phyloP scores from a whole-genome alignment of 2,888 invertebrate species.

The Operophtera brumata region DNA sequence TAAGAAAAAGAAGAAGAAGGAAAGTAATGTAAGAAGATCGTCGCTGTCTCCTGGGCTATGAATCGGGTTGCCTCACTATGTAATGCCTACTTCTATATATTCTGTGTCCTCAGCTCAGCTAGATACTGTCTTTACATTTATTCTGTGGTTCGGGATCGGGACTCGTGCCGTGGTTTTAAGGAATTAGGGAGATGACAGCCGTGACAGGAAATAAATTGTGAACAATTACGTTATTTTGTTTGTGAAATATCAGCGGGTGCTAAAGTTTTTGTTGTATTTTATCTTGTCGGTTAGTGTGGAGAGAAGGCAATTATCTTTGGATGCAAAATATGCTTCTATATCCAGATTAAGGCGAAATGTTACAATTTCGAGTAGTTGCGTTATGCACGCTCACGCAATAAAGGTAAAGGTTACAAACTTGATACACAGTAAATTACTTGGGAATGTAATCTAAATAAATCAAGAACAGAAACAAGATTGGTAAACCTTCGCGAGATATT shows the following conservation, averaged over 20 bases:
- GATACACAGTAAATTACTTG: too few species aligned
- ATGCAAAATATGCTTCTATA: background rate
- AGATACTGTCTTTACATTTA: background rate
- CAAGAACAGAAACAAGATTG: too few species aligned
- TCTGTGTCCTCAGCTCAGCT: background rate
- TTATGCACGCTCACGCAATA: too few species aligned
- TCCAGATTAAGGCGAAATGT: too few species aligned
- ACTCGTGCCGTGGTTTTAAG: slow-evolving; percentile 50
- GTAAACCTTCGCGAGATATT: too few species aligned
- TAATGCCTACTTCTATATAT: background rate
- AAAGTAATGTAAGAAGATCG: too few species aligned
- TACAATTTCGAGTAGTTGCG: too few species aligned
- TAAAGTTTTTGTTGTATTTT: slow-evolving; percentile 38
- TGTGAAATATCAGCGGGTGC: slow-evolving; percentile 47
- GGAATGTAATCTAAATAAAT: too few species aligned
- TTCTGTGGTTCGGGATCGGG: slow-evolving; percentile 24
- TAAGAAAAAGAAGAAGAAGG: too few species aligned
- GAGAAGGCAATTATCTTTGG: background rate
- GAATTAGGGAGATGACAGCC: slow-evolving; percentile 71
- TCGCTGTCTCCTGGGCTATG: too few species aligned
- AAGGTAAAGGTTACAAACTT: too few species aligned
- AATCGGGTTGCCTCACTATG: background rate
- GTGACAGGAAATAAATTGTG: slow-evolving; percentile 70
- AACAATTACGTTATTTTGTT: slow-evolving; percentile 61
- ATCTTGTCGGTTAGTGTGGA: slow-evolving; percentile 13